Evolutionary conservation across 2,888 invertebrate species (phyloP), one percentile per base, ranked within the genome.

Genomic region (Pseudolycoriella hygida): DNA sequence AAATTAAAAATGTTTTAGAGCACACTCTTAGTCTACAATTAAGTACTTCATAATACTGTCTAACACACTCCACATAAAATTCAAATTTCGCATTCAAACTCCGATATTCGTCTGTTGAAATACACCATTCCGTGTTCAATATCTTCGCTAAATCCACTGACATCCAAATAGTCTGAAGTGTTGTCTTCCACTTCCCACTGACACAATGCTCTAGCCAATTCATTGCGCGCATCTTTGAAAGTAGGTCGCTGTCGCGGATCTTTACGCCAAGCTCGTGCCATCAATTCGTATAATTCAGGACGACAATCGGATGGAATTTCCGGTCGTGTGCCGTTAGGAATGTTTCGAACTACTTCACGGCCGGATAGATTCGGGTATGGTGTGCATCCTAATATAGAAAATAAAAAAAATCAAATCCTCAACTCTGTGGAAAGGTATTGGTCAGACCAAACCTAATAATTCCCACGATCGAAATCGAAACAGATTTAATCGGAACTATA

Each of bases 341-440:
- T 83, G 32, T 78, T 75, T 8, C 82, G 72, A 60, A 86, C 74
- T n/a, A 87, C 86, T 58, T 86, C 84, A 10, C 84, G 74, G 0
- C 85, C 85, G 1, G 82, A 79, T 73, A 87, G 77, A 48, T 80
- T 77, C n/a, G 84, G 81, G 64, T 87, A 87, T 3, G 87, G 87
- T 57, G 84, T 85, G 43, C 83, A 82, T 46, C 87, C 87, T 86
- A 19, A 1, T 30, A 45, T 43, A 4, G 8, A 12, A 18, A 44
- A 17, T 10, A 8, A 42, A 30, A 43, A 25, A 25, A n/a, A 20
- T 19, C 18, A 18, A 15, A n/a, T n/a, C n/a, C n/a, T n/a, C n/a
- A n/a, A n/a, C n/a, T n/a, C n/a, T n/a, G n/a, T n/a, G n/a, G n/a
- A n/a, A n/a, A n/a, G n/a, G n/a, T n/a, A n/a, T n/a, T n/a, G n/a